phyloP scores from a whole-genome alignment of 1,140 invertebrate genomes.

The Arion vulgaris region DNA sequence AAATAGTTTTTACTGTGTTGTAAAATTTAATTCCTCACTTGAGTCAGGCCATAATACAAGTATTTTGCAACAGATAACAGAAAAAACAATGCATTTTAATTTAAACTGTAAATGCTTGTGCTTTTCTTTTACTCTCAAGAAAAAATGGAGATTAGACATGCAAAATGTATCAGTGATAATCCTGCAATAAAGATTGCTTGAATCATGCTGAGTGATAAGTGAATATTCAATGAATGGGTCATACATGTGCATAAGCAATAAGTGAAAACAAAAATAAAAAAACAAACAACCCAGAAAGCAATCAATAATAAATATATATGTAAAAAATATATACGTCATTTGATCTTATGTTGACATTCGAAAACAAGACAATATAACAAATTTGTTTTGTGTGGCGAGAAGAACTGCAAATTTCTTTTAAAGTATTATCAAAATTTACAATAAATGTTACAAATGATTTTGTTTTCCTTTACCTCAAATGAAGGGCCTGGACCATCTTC shows the following conservation, averaged over 20 bases:
- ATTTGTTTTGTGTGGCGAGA: not conserved
- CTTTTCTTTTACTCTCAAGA: not conserved
- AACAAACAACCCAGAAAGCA: not conserved
- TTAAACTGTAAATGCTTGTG: not conserved
- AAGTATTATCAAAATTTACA: not conserved
- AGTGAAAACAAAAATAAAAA: not conserved
- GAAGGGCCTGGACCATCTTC: slow-evolving; percentile 89
- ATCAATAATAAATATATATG: not conserved
- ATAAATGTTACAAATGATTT: not conserved
- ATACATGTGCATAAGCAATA: not conserved
- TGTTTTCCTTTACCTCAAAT: slow-evolving; percentile 86
- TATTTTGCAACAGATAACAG: no score
- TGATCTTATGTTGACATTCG: not conserved
- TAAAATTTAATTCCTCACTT: no score
- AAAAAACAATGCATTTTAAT: not conserved
- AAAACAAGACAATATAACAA: no score
- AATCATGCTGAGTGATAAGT: not conserved
- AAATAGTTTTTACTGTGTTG: no score
- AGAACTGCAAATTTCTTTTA: not conserved
- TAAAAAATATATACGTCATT: not conserved
- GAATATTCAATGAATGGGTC: not conserved
- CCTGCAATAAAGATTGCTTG: not conserved
- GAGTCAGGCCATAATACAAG: no score
- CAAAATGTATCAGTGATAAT: not conserved
- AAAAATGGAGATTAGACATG: not conserved